Evolutionary conservation across 2,113 vertebrate genomes (phyloP).

Genomic region (Dermatemys mawii): DNA sequence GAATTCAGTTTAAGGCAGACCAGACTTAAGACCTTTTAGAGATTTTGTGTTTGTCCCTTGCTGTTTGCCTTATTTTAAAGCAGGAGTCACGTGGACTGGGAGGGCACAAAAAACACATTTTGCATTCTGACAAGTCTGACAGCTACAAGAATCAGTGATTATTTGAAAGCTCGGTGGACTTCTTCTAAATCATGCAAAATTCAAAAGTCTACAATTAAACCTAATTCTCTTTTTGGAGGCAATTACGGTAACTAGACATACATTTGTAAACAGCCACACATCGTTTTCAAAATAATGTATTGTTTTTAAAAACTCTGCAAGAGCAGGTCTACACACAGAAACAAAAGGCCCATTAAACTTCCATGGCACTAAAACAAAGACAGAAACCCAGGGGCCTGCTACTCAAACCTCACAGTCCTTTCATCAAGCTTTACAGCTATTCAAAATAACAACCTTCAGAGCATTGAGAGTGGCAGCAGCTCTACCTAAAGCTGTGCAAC

Average conservation of each 20-base stretch:
- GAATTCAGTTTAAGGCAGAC: background rate
- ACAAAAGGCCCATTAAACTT: background rate
- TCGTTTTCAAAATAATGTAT: background rate
- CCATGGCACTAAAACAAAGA: background rate
- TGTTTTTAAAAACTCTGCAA: background rate
- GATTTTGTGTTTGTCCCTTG: background rate
- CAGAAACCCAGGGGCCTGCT: background rate
- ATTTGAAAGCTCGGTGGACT: fast-evolving
- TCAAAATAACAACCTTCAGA: background rate
- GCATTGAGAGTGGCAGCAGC: background rate
- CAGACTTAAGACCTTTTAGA: background rate
- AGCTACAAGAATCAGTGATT: background rate
- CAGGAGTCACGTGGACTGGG: fast-evolving
- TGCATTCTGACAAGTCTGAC: background rate
- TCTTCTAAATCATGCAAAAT: fast-evolving
- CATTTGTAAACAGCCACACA: background rate
- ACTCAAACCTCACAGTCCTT: background rate
- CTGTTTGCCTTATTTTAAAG: background rate
- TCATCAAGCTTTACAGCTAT: background rate
- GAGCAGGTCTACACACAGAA: background rate
- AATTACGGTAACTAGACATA: background rate
- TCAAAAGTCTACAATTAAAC: background rate
- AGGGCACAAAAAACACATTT: background rate
- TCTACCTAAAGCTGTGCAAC: background rate
- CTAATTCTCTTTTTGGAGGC: fast-evolving